Evolutionary conservation across 30 jellyfish, hydroid and myxozoan species (phyloP).

Genomic region (Cassiopea andromeda): DNA sequence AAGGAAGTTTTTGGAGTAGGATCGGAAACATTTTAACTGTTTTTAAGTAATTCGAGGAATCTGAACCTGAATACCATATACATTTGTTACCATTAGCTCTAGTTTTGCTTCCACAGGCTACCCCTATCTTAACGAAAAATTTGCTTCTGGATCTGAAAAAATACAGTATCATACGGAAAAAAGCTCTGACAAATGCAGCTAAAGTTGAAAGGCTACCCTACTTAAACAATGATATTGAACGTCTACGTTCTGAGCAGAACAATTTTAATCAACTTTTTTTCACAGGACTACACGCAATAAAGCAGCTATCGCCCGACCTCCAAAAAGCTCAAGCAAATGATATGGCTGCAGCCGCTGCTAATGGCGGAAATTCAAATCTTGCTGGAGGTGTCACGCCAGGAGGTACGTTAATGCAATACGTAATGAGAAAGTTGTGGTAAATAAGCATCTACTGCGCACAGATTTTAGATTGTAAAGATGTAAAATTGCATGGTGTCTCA

Average conservation of each 20-base stretch:
- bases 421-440: no score
- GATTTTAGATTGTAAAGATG: no score
- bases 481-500: no score
- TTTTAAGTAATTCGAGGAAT: not conserved
- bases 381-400: conserved; percentile 82
- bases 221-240: no score
- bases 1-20: not conserved
- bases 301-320: conserved; percentile 79
- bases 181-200: not conserved
- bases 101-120: not conserved
- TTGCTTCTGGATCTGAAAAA: not conserved
- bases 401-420: conserved; percentile 43
- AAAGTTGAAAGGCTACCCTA: no score
- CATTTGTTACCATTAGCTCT: not conserved
- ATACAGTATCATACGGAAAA: not conserved
- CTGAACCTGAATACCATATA: not conserved
- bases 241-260: no score
- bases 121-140: not conserved
- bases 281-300: conserved; percentile 82
- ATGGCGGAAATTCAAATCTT: conserved; percentile 75
- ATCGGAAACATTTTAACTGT: not conserved
- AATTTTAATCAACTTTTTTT: not conserved
- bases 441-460: no score
- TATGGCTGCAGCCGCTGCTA: conserved; percentile 87
- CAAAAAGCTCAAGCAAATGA: conserved; percentile 93